Conservation (phyloP, 2,888 invertebrate genomes). For the Chrysomela aeneicollis region DNA sequence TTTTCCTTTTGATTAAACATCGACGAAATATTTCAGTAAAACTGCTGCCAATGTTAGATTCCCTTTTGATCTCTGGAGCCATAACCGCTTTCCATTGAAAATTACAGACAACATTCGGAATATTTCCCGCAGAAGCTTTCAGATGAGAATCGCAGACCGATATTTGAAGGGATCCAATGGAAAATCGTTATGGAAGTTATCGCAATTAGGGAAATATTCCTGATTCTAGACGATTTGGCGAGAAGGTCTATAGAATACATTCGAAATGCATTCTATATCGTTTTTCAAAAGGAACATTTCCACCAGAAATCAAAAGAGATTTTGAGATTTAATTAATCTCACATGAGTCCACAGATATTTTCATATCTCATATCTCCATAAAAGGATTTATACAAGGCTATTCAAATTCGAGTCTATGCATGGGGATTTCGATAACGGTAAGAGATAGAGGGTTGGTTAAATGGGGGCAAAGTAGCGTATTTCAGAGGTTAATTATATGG, state of each 20-base stretch:
- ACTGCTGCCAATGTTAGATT: conserved; percentile 42
- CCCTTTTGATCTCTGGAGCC: conserved; percentile 41
- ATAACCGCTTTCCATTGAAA: conserved; percentile 49
- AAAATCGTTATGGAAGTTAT: conserved; percentile 46
- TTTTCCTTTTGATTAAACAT: conserved; percentile 46
- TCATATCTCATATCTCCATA: too few relatives aligned
- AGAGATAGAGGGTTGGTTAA: too few relatives aligned
- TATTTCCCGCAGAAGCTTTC: conserved; percentile 49
- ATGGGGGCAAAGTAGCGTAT: too few relatives aligned
- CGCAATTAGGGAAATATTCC: conserved; percentile 31
- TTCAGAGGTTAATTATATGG: too few relatives aligned
- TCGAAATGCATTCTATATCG: not conserved
- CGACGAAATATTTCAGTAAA: conserved; percentile 43
- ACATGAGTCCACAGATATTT: too few relatives aligned
- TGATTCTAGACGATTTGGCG: conserved; percentile 4
- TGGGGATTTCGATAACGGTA: too few relatives aligned
- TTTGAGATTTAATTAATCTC: too few relatives aligned
- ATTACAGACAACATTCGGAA: conserved; percentile 49
- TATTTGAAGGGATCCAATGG: conserved; percentile 47
- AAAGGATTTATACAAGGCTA: too few relatives aligned
- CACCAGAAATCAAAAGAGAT: too few relatives aligned
- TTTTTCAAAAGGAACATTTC: too few relatives aligned
- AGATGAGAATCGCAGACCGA: conserved; percentile 48
- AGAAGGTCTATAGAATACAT: not conserved
- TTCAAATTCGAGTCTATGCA: too few relatives aligned